phyloP scores from a whole-genome alignment of 30 jellyfish, hydroid and myxozoan genomes.

The Rhopilema esculentum region DNA sequence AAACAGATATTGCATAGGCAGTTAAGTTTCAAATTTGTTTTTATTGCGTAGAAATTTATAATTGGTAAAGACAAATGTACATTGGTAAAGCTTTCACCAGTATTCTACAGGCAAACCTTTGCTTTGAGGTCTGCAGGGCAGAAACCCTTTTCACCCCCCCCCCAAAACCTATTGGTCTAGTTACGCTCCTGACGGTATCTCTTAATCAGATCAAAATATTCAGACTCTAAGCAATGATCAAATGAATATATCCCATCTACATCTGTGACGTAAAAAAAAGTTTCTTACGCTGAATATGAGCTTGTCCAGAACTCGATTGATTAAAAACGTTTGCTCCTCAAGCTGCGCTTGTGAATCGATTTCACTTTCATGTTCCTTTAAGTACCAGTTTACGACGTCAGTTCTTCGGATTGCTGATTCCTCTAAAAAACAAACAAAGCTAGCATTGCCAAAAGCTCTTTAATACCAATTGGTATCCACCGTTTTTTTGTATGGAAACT shows the following conservation, averaged over 20 bases:
- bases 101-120: too few relatives aligned
- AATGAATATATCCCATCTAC: background rate
- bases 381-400: constrained; percentile 96
- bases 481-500: background rate
- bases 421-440: constrained; percentile 38
- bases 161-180: too few relatives aligned
- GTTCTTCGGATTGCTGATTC: constrained; percentile 76
- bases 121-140: too few relatives aligned
- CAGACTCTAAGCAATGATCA: background rate
- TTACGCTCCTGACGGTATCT: too few relatives aligned
- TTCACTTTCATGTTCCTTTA: constrained; percentile 90
- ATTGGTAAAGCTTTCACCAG: too few relatives aligned
- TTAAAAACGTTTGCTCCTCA: constrained; percentile 88
- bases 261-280: background rate
- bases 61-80: too few relatives aligned
- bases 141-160: too few relatives aligned
- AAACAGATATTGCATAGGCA: too few relatives aligned
- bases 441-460: background rate
- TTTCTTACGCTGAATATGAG: constrained; percentile 71
- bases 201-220: background rate
- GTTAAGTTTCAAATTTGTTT: too few relatives aligned
- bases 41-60: too few relatives aligned
- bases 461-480: background rate
- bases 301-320: constrained; percentile 85
- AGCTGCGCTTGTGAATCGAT: constrained; percentile 93